Percentiles rank a stretch among this genome's conserved stretches.
These are phyloP conservation scores for Conus betulinus DNA, from an alignment of 1,140 invertebrate species.

Conservation along the genomic window DNA sequence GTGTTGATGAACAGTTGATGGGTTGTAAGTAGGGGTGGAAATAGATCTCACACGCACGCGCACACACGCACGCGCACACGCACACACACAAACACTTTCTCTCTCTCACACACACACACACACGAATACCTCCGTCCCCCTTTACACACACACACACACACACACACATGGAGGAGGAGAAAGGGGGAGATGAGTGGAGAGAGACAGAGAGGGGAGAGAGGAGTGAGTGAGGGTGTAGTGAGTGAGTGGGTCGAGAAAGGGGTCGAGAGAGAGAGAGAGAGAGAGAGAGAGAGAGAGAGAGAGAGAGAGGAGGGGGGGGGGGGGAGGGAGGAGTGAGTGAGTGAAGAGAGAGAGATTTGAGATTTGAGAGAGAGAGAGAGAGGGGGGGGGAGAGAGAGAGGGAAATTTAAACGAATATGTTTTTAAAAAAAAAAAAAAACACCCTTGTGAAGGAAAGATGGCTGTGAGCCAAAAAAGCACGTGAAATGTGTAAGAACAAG, in stretches of 20 bases:
- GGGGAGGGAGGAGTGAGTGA: not conserved
- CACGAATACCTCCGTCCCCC: too few species aligned
- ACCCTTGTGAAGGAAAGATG: too few species aligned
- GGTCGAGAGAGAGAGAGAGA: constrained; percentile 22
- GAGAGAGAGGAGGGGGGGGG: not conserved
- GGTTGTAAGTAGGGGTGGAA: too few species aligned
- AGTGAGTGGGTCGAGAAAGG: not conserved
- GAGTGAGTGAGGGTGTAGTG: not conserved
- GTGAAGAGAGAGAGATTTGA: not conserved
- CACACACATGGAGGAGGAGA: not conserved
- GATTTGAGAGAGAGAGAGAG: not conserved
- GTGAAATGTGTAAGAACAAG: too few species aligned
- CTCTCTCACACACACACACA: too few species aligned
- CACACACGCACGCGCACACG: too few species aligned
- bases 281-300: not conserved
- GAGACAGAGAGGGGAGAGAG: not conserved
- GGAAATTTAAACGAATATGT: not conserved
- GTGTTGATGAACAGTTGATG: too few species aligned
- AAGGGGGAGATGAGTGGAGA: too few species aligned
- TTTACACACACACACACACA: too few species aligned
- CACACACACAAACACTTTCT: too few species aligned
- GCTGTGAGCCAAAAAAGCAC: too few species aligned
- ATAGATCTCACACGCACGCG: too few species aligned
- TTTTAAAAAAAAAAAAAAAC: not conserved
- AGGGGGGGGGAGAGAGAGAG: not conserved